Conservation (phyloP, 2,113 vertebrate genomes). For the Limnothrissa miodon region DNA sequence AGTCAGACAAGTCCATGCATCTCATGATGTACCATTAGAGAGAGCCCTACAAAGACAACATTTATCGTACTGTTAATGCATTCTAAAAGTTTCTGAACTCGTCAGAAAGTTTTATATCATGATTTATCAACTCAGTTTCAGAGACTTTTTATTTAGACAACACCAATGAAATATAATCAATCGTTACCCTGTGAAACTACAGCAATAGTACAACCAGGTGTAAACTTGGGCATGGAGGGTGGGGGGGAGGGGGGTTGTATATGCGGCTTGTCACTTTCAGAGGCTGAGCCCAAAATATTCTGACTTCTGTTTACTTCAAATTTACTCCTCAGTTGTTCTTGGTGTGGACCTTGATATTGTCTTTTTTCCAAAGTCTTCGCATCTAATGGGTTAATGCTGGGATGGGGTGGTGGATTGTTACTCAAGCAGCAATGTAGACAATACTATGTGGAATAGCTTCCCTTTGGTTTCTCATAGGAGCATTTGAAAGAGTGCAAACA, state of each 20-base stretch:
- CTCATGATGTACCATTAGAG: background rate
- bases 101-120: background rate
- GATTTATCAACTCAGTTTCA: no score
- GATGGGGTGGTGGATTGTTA: no score
- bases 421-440: background rate
- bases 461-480: background rate
- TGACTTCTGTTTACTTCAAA: no score
- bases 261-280: background rate
- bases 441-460: background rate
- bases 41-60: background rate
- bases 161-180: no score
- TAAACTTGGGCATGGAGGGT: background rate
- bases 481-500: background rate
- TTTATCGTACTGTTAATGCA: background rate
- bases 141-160: no score
- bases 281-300: background rate
- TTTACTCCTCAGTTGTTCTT: no score
- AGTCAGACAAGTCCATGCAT: background rate
- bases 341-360: no score
- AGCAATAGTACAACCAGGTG: background rate
- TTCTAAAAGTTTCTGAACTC: background rate
- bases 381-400: no score
- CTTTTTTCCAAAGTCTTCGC: no score
- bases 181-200: background rate
- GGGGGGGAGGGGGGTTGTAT: slow-evolving; percentile 7